Percentiles rank a stretch among this genome's conserved stretches.
Evolutionary conservation across 2,888 invertebrate genomes (phyloP).

Genomic region (Lithophane socia): DNA sequence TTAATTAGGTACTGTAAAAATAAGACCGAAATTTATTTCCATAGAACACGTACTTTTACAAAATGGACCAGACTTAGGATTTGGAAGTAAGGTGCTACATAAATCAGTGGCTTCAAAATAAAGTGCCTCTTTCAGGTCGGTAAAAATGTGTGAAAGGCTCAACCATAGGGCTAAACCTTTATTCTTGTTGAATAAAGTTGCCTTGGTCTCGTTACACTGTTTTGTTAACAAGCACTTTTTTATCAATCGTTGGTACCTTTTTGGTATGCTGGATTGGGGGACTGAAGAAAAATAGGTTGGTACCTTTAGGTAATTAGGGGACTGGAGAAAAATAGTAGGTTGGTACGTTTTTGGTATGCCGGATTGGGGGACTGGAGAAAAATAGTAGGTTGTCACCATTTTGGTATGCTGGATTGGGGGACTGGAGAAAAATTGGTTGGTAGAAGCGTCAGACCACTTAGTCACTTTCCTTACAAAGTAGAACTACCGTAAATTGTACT

Average conservation of each 20-base stretch:
- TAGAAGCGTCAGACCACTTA: neutral
- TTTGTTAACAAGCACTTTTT: slow-evolving; percentile 28
- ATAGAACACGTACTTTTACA: slow-evolving; percentile 2
- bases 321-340: neutral
- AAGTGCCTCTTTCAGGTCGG: slow-evolving; percentile 16
- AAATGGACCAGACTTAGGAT: neutral
- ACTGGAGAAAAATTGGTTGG: neutral
- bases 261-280: too few species aligned
- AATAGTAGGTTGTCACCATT: neutral
- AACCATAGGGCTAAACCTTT: too few species aligned
- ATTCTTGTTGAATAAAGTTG: slow-evolving; percentile 9
- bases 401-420: too few species aligned
- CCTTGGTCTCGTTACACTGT: neutral
- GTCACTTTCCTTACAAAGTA: neutral
- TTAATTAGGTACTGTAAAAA: neutral
- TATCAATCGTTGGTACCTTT: slow-evolving; percentile 3
- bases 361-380: too few species aligned
- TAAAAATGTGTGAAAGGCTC: slow-evolving; percentile 23
- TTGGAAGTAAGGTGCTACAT: neutral
- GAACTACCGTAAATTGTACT: neutral
- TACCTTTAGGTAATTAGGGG: too few species aligned
- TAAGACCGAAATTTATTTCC: neutral
- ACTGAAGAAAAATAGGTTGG: too few species aligned
- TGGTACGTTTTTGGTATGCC: too few species aligned
- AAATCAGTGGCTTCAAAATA: slow-evolving; percentile 49